Conservation (phyloP, 1,140 invertebrate species). For the Dreissena rostriformis region DNA sequence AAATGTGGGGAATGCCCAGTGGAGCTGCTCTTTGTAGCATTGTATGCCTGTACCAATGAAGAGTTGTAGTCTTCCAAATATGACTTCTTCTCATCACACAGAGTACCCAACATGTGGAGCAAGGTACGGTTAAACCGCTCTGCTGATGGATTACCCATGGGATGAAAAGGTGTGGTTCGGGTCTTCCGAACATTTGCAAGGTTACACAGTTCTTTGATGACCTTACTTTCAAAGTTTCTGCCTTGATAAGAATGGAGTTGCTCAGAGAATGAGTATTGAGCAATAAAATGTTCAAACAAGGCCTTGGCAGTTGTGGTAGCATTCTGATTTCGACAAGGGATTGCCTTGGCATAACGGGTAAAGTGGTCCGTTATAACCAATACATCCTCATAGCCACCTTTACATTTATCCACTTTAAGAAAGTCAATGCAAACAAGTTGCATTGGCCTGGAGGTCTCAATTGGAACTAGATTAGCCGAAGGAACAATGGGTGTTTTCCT, state of each 20-base stretch:
- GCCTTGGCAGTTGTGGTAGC: constrained; percentile 27
- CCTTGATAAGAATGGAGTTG: constrained; percentile 56
- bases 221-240: constrained; percentile 33
- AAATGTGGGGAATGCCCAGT: too few relatives aligned
- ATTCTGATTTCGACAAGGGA: constrained; percentile 42
- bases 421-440: constrained; percentile 30
- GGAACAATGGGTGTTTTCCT: constrained; percentile 9
- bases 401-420: constrained; percentile 18
- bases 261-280: constrained; percentile 25
- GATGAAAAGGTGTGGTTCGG: constrained; percentile 54
- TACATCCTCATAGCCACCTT: constrained; percentile 34
- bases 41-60: too few relatives aligned
- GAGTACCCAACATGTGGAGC: too few relatives aligned
- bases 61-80: too few relatives aligned
- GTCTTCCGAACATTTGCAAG: constrained; percentile 42
- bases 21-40: too few relatives aligned
- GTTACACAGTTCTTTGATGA: constrained; percentile 58
- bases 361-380: constrained; percentile 52
- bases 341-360: constrained; percentile 36
- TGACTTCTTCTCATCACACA: too few relatives aligned
- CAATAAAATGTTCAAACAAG: constrained; percentile 8
- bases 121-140: too few relatives aligned
- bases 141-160: too few relatives aligned
- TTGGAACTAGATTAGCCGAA: background rate
- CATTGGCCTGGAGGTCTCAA: constrained; percentile 18